A percentile compares a stretch with the other conserved stretches of the same genome.
Conservation (phyloP, 2,113 vertebrate species). For the Pan paniscus region DNA sequence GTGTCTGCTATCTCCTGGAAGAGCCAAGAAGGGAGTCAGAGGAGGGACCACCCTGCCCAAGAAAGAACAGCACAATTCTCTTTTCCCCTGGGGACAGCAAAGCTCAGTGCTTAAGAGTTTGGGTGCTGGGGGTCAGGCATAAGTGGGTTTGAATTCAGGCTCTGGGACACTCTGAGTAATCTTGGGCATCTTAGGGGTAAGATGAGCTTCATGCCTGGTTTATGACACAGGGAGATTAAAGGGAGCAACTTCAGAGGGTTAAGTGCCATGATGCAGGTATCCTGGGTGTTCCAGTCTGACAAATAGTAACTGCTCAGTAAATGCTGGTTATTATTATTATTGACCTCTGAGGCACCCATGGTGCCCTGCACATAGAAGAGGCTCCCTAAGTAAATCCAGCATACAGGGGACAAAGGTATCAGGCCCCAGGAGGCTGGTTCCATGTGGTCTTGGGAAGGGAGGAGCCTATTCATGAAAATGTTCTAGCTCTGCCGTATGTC, state of each 20-base stretch:
- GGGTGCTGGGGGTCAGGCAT: background rate
- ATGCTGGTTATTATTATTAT: background rate
- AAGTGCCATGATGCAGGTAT: background rate
- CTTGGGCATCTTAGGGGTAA: background rate
- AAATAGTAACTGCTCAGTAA: background rate
- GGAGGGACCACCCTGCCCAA: background rate
- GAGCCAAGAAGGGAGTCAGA: background rate
- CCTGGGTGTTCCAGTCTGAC: background rate
- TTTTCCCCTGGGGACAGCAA: background rate
- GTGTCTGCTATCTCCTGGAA: background rate
- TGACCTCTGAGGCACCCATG: background rate
- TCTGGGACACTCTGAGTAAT: background rate
- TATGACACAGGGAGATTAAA: background rate
- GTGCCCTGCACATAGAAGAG: background rate
- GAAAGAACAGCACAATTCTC: background rate
- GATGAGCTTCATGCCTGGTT: background rate
- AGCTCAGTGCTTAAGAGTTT: background rate
- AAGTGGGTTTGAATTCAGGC: background rate
- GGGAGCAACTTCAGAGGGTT: background rate
- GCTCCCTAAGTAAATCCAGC: background rate
- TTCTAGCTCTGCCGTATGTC: background rate
- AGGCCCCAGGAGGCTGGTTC: background rate
- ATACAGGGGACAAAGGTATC: accelerated
- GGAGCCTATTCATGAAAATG: background rate
- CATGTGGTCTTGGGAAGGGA: background rate